These are phyloP conservation scores for Xenopus laevis DNA, from an alignment of 2,113 vertebrate species.

Conservation along the genomic window DNA sequence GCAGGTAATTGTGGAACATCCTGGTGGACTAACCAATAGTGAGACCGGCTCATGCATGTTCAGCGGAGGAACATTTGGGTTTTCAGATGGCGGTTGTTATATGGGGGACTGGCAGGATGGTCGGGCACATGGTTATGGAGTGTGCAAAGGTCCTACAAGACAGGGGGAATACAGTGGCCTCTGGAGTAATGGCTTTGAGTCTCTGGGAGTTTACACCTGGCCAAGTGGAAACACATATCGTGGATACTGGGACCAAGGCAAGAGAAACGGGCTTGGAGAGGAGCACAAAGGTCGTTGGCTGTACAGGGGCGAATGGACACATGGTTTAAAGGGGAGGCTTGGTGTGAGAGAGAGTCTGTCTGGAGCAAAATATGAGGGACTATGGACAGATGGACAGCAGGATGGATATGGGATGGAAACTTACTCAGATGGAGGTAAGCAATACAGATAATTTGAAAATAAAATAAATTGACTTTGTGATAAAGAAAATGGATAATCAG, in stretches of 20 bases:
- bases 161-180: conserved; percentile 66
- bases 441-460: too few relatives aligned
- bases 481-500: background rate
- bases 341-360: conserved; percentile 65
- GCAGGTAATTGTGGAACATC: conserved; percentile 39
- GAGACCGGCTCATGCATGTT: conserved; percentile 60
- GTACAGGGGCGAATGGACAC: conserved; percentile 66
- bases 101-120: conserved; percentile 67
- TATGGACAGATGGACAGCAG: conserved; percentile 66
- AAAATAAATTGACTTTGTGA: conserved; percentile 5
- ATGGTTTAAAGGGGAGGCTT: conserved; percentile 63
- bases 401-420: conserved; percentile 68
- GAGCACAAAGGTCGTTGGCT: conserved; percentile 64
- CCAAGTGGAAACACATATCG: conserved; percentile 65
- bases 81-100: conserved; percentile 69
- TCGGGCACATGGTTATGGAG: conserved; percentile 66
- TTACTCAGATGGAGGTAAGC: conserved; percentile 66
- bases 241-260: conserved; percentile 65
- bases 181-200: conserved; percentile 65
- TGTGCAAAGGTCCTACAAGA: conserved; percentile 64
- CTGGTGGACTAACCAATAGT: conserved; percentile 38
- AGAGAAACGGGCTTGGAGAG: conserved; percentile 62
- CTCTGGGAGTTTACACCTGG: conserved; percentile 64
- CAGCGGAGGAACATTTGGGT: conserved; percentile 68
- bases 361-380: conserved; percentile 63